Evolutionary conservation across 1,140 invertebrate species (phyloP).

Genomic region (Uloborus diversus): DNA sequence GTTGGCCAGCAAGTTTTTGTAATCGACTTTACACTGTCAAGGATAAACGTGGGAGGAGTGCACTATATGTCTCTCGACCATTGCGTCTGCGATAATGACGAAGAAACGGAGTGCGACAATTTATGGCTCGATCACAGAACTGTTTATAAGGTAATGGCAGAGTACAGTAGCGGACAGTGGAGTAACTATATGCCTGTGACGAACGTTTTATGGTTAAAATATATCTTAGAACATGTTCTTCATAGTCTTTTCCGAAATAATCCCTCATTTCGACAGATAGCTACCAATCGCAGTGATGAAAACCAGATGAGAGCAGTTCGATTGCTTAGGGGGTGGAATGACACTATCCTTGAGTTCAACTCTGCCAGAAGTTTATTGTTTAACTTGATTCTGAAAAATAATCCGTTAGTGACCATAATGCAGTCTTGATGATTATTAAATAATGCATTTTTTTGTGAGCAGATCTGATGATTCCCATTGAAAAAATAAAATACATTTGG

Average conservation of each 20-base stretch:
- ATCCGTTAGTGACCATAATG: neutral
- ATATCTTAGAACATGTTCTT: neutral
- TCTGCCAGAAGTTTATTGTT: neutral
- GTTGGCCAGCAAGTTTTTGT: slow-evolving; percentile 63
- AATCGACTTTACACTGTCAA: slow-evolving; percentile 67
- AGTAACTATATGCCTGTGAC: neutral
- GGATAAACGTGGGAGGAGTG: neutral
- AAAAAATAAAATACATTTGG: too few species aligned
- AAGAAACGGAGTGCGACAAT: too few species aligned
- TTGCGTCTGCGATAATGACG: too few species aligned
- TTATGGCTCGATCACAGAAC: neutral
- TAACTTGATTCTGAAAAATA: neutral
- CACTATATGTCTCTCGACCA: neutral
- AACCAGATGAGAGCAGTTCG: neutral
- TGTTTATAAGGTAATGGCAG: neutral
- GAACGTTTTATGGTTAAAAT: neutral
- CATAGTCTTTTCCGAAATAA: neutral
- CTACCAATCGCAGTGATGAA: neutral
- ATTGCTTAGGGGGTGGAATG: neutral
- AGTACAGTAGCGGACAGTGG: neutral
- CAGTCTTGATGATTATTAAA: too few species aligned
- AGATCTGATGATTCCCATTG: too few species aligned
- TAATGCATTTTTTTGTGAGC: too few species aligned
- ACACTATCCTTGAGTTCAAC: neutral
- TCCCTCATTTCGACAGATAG: neutral